Base-by-base conservation (phyloP, 2,113 vertebrate genomes). In the Shinisaurus crocodilurus region DNA sequence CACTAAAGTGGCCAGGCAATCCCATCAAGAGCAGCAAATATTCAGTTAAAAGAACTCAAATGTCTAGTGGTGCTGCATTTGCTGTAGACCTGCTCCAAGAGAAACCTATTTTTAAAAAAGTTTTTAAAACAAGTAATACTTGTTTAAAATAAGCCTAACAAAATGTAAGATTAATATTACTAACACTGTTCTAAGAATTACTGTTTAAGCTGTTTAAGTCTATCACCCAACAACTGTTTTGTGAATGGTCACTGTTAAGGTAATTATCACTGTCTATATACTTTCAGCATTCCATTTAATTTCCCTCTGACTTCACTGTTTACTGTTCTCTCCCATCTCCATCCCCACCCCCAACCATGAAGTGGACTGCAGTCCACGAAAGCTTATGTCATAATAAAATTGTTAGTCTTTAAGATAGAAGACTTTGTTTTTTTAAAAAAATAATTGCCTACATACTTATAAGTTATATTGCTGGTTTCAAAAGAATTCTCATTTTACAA, bases 401-500 rank as follows among this genome's bases (percentile, higher is more conserved):
- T 63, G 60, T 63, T 63, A 63, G 60, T 63, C 60, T 63, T 63
- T 23, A 63, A 63, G 60, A 63, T 63, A 63, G 2, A 63, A 63
- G 20, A 23, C 16, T 63, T 23, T 23, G 18, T 20, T n/a, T 34
- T 15, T 16, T 74, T 74, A 12, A 37, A 37, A n/a, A 45, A 72
- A 82, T 3, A n/a, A 72, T n/a, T 86, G 4, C 16, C 48, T 74
- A 86, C 45, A 86, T 37, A 23, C 13, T 80, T 81, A n/a, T 13
- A 80, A 43, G 32, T 27, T 10, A 18, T 54, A 18, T 34, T 48
- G 2, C 25, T 48, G 32, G 6, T 45, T 69, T 45, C 4, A 85
- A 45, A 67, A 85, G 13, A 5, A 15, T 57, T 43, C 57, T 29
- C 3, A 0, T 1, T 34, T 3, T 0, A 37, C 27, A 7, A 20